Conservation (phyloP, 35 echinoderm and acorn worm genomes). For the Ptychodera flava region DNA sequence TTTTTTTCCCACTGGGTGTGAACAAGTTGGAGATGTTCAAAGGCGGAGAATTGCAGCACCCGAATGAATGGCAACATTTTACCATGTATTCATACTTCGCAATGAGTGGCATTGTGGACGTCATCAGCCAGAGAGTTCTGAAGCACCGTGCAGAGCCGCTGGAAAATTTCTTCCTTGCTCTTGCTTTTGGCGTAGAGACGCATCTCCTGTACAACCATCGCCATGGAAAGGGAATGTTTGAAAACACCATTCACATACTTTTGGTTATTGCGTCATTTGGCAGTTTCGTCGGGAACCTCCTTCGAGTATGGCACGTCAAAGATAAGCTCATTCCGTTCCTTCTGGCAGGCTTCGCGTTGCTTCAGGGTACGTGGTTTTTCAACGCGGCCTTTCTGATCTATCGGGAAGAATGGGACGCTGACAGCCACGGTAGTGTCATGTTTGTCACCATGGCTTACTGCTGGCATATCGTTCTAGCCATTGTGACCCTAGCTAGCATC, state of each 20-base stretch:
- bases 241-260: constrained; percentile 60
- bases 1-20: background rate
- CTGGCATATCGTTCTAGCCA: constrained; percentile 81
- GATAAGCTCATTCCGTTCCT: constrained; percentile 47
- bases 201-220: constrained; percentile 76
- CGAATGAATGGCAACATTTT: background rate
- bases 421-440: constrained; percentile 65
- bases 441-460: constrained; percentile 68
- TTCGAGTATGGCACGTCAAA: constrained; percentile 39
- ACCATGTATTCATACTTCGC: background rate
- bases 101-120: background rate
- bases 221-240: constrained; percentile 58
- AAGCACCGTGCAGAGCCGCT: constrained; percentile 27
- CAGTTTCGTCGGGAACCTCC: constrained; percentile 30
- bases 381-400: constrained; percentile 68
- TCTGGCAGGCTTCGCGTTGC: constrained; percentile 37
- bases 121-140: constrained; percentile 12
- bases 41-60: background rate
- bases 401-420: constrained; percentile 63
- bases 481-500: constrained; percentile 51
- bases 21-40: background rate
- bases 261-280: constrained; percentile 59
- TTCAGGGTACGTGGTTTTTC: constrained; percentile 95
- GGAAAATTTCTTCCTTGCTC: constrained; percentile 56
- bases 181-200: constrained; percentile 76